Evolutionary conservation across 37 sponge, comb jelly and placozoan genomes (phyloP), one percentile per base, ranked within the genome.

Genomic region (Aphrocallistes beatrix): DNA sequence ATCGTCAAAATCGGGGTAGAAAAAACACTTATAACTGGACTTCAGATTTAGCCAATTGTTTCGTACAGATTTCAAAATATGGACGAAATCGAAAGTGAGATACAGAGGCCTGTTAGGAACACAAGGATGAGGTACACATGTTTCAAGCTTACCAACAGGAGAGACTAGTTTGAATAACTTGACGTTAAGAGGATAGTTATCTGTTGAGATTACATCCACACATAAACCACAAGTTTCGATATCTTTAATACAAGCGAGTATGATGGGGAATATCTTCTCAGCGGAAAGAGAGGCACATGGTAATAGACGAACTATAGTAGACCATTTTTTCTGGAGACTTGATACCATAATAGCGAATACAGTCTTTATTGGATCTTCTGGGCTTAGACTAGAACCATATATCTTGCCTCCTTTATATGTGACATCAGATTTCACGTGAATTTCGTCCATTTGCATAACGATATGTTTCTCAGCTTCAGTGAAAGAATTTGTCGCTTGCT

Each of bases 391-490:
- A n/a, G n/a, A n/a, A n/a, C n/a, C n/a, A n/a, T n/a, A n/a, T n/a
- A n/a, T n/a, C n/a, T n/a, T n/a, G n/a, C n/a, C 45, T 42, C 45
- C 45, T 42, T 42, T 42, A 13, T 16, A 42, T 42, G 45, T 16
- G 6, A 42, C 13, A 42, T 42, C 45, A 6, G 6, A 42, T 42
- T 42, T 42, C 13, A 42, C 45, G 13, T 42, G 45, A 16, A 60
- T 60, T 60, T 60, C 75, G 75, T 60, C 75, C 75, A 60, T 60
- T 60, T 60, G 75, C 28, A 32, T 30, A 60, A 60, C n/a, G n/a
- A 60, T n/a, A n/a, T n/a, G n/a, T n/a, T n/a, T n/a, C n/a, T 60
- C 75, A 42, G 45, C 13, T 42, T 42, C 45, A 42, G 45, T 16
- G 45, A 42, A 42, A 42, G 45, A 42, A 42, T 42, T 16, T 6